Evolutionary conservation across 2,797 vertebrate species (phyloP).

Genomic region (Somateria mollissima): DNA sequence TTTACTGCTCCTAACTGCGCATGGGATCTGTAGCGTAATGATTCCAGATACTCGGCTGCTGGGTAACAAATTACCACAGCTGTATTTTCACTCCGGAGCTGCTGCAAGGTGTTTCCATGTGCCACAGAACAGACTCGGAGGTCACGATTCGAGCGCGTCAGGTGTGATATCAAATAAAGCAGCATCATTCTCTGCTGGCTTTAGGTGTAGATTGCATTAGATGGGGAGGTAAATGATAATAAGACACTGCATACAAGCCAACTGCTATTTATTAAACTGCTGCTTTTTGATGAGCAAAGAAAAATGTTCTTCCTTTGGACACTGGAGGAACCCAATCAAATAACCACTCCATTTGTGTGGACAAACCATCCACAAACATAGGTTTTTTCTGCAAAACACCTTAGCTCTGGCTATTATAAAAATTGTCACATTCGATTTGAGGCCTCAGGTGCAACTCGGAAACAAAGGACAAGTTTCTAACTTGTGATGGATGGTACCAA

Average conservation of each 20-base stretch:
- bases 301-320: slow-evolving; percentile 16
- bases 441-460: slow-evolving; percentile 56
- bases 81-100: background rate
- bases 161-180: background rate
- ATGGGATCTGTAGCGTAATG: background rate
- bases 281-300: slow-evolving; percentile 51
- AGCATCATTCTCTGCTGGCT: background rate
- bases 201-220: background rate
- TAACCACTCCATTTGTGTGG: slow-evolving; percentile 19
- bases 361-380: background rate
- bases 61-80: background rate
- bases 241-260: background rate
- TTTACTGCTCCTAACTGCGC: slow-evolving; percentile 60
- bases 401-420: slow-evolving; percentile 6
- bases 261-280: slow-evolving; percentile 5
- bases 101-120: accelerated
- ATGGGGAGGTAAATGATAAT: background rate
- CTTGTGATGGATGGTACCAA: slow-evolving; percentile 67
- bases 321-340: background rate
- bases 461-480: slow-evolving; percentile 53
- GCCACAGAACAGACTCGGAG: accelerated
- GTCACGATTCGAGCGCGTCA: background rate
- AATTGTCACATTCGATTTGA: slow-evolving; percentile 66
- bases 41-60: background rate
- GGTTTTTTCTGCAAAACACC: slow-evolving; percentile 26